Evolutionary conservation across 2,888 invertebrate species (phyloP).

Genomic region (Sphecodes monilicornis): DNA sequence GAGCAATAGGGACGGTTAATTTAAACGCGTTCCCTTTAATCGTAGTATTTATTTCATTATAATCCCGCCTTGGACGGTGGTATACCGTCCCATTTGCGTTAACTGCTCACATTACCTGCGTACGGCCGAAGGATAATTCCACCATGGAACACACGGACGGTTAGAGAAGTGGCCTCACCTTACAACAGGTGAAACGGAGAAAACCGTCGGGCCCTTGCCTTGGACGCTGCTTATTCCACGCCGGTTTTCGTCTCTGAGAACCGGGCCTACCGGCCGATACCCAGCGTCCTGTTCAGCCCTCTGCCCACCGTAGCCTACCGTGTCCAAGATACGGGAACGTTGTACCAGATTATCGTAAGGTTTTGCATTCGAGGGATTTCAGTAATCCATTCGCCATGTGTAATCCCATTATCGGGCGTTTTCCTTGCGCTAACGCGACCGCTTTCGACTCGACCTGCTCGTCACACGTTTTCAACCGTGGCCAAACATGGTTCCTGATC

Average conservation of each 20-base stretch:
- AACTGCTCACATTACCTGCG: conserved; percentile 61
- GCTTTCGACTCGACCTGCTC: conserved; percentile 16
- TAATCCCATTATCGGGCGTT: conserved; percentile 80
- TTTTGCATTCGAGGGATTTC: conserved; percentile 81
- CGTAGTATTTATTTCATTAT: conserved; percentile 67
- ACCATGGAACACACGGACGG: conserved; percentile 2
- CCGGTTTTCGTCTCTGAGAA: conserved; percentile 42
- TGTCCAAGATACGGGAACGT: conserved; percentile 56
- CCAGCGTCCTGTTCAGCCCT: not conserved
- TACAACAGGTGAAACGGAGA: conserved; percentile 54
- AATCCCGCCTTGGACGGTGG: conserved; percentile 51
- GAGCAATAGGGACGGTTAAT: conserved; percentile 54
- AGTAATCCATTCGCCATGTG: conserved; percentile 77
- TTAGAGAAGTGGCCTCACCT: not conserved
- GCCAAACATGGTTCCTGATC: not conserved
- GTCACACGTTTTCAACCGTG: not conserved
- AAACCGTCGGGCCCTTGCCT: conserved; percentile 4
- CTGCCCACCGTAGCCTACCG: conserved; percentile 30
- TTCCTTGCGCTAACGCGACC: conserved; percentile 66
- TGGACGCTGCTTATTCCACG: conserved; percentile 38
- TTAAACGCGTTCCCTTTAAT: conserved; percentile 65
- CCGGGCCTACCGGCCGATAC: conserved; percentile 24
- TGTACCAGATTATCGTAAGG: conserved; percentile 69
- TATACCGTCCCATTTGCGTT: conserved; percentile 62
- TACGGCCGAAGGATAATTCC: conserved; percentile 43